These are phyloP conservation scores for Paraescarpia echinospica DNA, from an alignment of 1,140 invertebrate genomes.

Conservation along the genomic window DNA sequence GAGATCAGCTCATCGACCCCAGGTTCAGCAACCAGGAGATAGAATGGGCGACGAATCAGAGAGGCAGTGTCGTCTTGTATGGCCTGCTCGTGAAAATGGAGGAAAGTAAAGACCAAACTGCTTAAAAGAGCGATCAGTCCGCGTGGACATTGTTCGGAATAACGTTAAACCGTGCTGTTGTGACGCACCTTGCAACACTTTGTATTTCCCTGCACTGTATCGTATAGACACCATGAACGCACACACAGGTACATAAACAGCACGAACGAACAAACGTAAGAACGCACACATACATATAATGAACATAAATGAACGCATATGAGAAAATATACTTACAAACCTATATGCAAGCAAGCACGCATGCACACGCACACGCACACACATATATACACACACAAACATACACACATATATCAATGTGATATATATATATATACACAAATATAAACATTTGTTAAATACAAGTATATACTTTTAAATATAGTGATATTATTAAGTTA, in stretches of 20 bases:
- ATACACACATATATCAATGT: too few species aligned
- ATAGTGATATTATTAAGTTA: too few species aligned
- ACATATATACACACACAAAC: too few species aligned
- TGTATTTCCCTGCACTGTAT: too few species aligned
- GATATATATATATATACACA: neutral
- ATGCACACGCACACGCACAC: neutral
- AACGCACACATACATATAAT: too few species aligned
- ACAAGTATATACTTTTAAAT: too few species aligned
- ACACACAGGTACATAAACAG: too few species aligned
- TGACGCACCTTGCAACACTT: too few species aligned
- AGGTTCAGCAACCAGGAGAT: neutral
- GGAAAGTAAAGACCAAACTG: neutral
- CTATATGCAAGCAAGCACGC: neutral
- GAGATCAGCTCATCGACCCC: neutral
- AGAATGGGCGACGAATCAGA: neutral
- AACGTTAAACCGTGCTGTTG: neutral
- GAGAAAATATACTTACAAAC: neutral
- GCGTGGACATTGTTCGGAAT: neutral
- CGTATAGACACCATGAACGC: too few species aligned
- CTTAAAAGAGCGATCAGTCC: neutral
- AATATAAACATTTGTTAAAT: too few species aligned
- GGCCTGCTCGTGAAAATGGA: neutral
- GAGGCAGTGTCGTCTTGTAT: neutral
- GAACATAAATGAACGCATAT: too few species aligned
- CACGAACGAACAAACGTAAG: too few species aligned